Conservation (phyloP, 2,888 invertebrate species). For the Sabellastarte sp. region DNA sequence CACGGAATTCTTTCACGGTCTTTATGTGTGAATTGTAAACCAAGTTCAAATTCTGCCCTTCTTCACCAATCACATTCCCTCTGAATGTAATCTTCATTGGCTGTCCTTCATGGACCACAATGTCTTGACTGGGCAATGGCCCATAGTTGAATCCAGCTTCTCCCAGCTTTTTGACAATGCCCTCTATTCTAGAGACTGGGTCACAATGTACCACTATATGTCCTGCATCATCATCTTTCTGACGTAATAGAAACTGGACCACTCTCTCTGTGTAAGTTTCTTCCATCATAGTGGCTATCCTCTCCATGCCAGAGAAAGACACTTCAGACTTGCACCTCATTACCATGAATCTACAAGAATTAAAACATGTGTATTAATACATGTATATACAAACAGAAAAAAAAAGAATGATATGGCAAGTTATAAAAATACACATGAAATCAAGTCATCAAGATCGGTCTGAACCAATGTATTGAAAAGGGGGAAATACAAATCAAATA, state of each 20-base stretch:
- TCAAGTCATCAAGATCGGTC: too few relatives aligned
- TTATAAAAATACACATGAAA: neutral
- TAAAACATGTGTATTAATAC: too few relatives aligned
- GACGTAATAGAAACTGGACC: conserved; percentile 43
- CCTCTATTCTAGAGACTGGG: conserved; percentile 31
- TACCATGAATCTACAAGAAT: too few relatives aligned
- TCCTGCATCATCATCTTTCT: conserved; percentile 34
- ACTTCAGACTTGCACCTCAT: conserved; percentile 32
- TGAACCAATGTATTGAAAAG: too few relatives aligned
- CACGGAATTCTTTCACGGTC: conserved; percentile 34
- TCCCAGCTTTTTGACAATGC: conserved; percentile 26
- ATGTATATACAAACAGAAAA: neutral
- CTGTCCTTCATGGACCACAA: conserved; percentile 49
- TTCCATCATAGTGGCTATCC: conserved; percentile 26
- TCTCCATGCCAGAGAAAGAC: neutral
- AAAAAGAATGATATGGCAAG: neutral
- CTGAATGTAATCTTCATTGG: conserved; percentile 42
- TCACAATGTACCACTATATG: conserved; percentile 38
- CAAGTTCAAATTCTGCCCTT: conserved; percentile 25
- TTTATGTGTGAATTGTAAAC: conserved; percentile 45
- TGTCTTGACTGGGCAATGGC: conserved; percentile 37
- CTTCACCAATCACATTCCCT: conserved; percentile 40
- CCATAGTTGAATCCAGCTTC: conserved; percentile 41
- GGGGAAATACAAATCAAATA: too few relatives aligned
- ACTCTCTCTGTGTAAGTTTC: conserved; percentile 30